Conservation (phyloP, 1,140 invertebrate species). For the Lordiphosa mommai region DNA sequence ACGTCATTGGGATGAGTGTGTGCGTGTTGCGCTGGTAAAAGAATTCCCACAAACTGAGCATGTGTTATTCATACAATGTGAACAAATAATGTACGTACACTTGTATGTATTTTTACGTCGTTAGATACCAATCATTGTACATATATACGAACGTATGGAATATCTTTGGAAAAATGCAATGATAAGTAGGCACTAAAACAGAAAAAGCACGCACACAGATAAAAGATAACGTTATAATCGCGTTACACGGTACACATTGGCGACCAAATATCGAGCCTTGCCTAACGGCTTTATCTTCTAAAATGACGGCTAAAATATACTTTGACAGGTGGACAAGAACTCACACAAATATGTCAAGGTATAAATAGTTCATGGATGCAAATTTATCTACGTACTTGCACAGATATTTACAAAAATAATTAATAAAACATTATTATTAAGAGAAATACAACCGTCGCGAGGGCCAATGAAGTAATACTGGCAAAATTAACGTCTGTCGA, state of each 20-base stretch:
- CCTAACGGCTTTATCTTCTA: not conserved
- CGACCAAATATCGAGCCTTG: too few relatives aligned
- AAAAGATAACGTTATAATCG: not conserved
- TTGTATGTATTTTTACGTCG: not conserved
- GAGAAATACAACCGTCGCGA: conserved; percentile 36
- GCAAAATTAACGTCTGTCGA: conserved; percentile 24
- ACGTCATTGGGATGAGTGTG: conserved; percentile 28
- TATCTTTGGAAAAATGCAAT: conserved; percentile 22
- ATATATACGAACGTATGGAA: not conserved
- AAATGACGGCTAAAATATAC: not conserved
- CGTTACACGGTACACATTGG: too few relatives aligned
- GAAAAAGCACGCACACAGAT: not conserved
- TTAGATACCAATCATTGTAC: not conserved
- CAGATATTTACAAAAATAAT: conserved; percentile 5
- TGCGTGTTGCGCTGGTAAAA: conserved; percentile 1
- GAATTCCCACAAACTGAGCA: conserved; percentile 9
- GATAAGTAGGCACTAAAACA: conserved; percentile 1
- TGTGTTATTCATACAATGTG: too few relatives aligned
- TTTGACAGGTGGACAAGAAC: not conserved
- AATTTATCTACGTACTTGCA: not conserved
- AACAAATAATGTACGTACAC: not conserved
- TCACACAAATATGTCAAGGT: conserved; percentile 6
- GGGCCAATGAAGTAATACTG: conserved; percentile 58
- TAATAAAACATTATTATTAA: conserved; percentile 5
- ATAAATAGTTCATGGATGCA: not conserved